These are phyloP conservation scores for Parasteatoda tepidariorum DNA, from an alignment of 1,140 invertebrate genomes.

Conservation along the genomic window DNA sequence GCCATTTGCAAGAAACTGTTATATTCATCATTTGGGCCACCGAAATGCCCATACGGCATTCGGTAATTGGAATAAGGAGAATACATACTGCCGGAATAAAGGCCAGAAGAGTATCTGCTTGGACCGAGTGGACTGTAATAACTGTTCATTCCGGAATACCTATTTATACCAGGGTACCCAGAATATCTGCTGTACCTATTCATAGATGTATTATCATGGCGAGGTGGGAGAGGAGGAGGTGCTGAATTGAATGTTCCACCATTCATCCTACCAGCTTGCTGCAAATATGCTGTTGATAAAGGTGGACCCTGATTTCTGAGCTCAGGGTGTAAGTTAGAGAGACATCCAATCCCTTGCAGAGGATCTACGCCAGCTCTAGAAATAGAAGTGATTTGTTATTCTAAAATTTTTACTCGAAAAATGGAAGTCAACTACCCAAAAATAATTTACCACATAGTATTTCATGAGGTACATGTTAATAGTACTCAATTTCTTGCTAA, in stretches of 20 bases:
- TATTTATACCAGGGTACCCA: not conserved
- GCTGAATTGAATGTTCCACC: not conserved
- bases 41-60: not conserved
- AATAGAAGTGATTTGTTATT: too few relatives aligned
- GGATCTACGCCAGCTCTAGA: not conserved
- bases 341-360: not conserved
- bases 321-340: not conserved
- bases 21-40: not conserved
- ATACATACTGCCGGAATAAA: not conserved
- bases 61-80: not conserved
- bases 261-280: not conserved
- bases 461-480: too few relatives aligned
- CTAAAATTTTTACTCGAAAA: too few relatives aligned
- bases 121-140: not conserved
- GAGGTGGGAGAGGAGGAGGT: not conserved
- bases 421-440: too few relatives aligned
- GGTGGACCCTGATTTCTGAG: not conserved
- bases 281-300: not conserved
- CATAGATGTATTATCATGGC: not conserved
- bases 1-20: constrained; percentile 81
- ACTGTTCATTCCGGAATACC: not conserved
- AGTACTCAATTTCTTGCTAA: too few relatives aligned
- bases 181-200: not conserved
- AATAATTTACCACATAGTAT: too few relatives aligned
- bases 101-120: not conserved